Base-by-base conservation (phyloP, 2,888 invertebrate genomes). In the Campoplex nolae region DNA sequence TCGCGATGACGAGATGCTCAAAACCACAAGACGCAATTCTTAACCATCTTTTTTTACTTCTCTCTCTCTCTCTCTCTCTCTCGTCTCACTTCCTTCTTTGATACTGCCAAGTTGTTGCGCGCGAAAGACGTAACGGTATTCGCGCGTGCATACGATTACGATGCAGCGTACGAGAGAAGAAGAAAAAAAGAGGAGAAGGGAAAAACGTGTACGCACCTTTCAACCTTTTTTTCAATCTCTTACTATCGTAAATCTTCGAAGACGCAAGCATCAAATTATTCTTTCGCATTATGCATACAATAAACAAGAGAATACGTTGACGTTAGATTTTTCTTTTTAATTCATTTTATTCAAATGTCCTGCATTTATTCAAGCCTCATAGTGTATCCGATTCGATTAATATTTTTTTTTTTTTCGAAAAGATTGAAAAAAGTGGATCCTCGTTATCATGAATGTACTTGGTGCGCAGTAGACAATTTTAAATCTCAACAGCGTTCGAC, bases 61-160 rank as follows among this genome's bases (percentile, higher is more conserved):
- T 74, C 73, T 56, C 74, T 18, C 71, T 68, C 73, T 56, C 74
- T 18, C 71, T 68, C 32, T 71, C 76, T 83, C 58, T 58, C 62
- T 65, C 73, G 54, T 58, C 84, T 78, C 74, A 79, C 74, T 81
- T 75, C 45, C 77, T 82, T 78, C 74, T 74, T 79, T 28, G 54
- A 67, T 82, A 56, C 73, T 82, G 70, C 23, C 42, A 65, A 32
- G 74, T 54, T 54, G 56, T 70, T 48, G n/a, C 75, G 65, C 56
- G 62, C 45, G 54, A 68, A 70, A 74, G 67, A 81, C 62, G 82
- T 91, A 91, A 91, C 91, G 91, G 91, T 89, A 91, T 85, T 79
- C 71, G 87, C 80, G 83, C 87, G 88, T 88, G 88, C 90, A 89
- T 90, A 88, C 80, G 90, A 90, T 90, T 89, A 90, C 89, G 83